phyloP scores from a whole-genome alignment of 2,113 vertebrate species.

The Gymnobelideus leadbeateri region DNA sequence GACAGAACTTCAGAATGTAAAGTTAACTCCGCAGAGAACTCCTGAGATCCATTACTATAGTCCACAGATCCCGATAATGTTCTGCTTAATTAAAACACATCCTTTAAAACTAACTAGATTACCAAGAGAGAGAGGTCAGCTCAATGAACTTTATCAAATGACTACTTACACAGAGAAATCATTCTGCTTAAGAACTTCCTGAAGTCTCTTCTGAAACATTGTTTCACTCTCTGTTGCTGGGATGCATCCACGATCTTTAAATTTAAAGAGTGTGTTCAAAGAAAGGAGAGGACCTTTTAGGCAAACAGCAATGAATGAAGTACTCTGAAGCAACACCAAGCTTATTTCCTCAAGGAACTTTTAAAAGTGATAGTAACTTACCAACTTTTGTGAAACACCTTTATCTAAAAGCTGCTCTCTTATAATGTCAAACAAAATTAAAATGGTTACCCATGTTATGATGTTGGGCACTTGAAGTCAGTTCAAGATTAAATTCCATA shows the following conservation, averaged over 20 bases:
- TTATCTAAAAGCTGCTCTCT: conserved; percentile 50
- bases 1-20: conserved; percentile 88
- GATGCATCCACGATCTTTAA: conserved; percentile 92
- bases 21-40: conserved; percentile 90
- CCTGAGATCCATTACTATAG: conserved; percentile 87
- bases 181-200: conserved; percentile 95
- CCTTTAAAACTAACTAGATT: conserved; percentile 80
- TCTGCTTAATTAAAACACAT: conserved; percentile 84
- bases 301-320: conserved; percentile 68
- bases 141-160: conserved; percentile 72
- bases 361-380: conserved; percentile 65
- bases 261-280: conserved; percentile 76
- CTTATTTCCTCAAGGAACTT: conserved; percentile 65
- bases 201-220: conserved; percentile 94
- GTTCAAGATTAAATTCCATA: conserved; percentile 50
- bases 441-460: conserved; percentile 54
- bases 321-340: conserved; percentile 62
- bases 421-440: conserved; percentile 58
- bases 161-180: conserved; percentile 94
- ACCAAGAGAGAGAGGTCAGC: conserved; percentile 70
- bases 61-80: conserved; percentile 88
- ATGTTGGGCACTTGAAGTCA: conserved; percentile 52
- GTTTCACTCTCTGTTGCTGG: conserved; percentile 92
- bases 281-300: conserved; percentile 71
- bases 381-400: conserved; percentile 42